Evolutionary conservation across 30 jellyfish, hydroid and myxozoan genomes (phyloP), one percentile per base, ranked within the genome.

Genomic region (Aurelia sp.): DNA sequence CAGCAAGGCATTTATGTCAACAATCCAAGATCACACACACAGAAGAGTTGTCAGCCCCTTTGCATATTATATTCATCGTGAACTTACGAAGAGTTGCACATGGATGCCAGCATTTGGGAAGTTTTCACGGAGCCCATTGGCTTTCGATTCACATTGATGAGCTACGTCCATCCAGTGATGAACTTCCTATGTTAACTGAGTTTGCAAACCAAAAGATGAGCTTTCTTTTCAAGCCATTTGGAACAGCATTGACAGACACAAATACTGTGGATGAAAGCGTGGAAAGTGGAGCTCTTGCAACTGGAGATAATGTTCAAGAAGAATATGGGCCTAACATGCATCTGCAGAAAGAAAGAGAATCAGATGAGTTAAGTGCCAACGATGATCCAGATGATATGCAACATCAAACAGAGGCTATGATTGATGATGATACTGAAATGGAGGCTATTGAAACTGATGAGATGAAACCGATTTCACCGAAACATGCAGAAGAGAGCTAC

Each of bases 101-200:
- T 21, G 91, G 91, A 4, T 81, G 91, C 76, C 81, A 67, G 74
- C 50, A 81, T 21, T 74, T 81, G n/a, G 91, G 91, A 8, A 65
- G 84, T 57, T 81, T 81, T 58, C 91, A 66, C 68, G 91, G 91
- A 5, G 91, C 70, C 17, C 69, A 81, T 68, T 89, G 97, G 97
- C 75, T 47, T n/a, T 89, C 89, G 41, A 69, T 75, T 41, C 97
- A 89, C 73, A 89, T 89, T 57, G 97, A 89, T 74, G 97, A 89
- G 78, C 89, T 89, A 24, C 88, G 97, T 9, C 88, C 87, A 22
- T 78, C 97, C 17, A 89, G 76, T 30, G 82, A 71, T 51, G 82
- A 63, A 9, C 31, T 90, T 61, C 97, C 97, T 19, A 74, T 89
- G 30, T 67, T 90, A 63, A 76, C 83, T 9, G 48, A 58, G 33